Percentiles rank a stretch among this genome's conserved stretches.
Conservation (phyloP, 2,113 vertebrate species). For the Etheostoma cragini region DNA sequence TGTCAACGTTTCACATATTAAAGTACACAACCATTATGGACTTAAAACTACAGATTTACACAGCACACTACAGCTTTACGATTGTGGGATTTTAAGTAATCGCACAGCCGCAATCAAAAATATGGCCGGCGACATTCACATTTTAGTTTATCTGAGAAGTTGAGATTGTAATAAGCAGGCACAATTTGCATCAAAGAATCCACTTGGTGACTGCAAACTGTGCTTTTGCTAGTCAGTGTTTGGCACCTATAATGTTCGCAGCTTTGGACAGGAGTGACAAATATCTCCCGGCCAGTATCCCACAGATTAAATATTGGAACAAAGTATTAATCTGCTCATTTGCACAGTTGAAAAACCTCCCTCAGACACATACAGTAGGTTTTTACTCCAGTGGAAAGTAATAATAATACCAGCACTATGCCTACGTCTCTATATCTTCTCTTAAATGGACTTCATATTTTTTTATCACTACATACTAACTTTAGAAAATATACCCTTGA, state of each 20-base stretch:
- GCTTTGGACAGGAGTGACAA: conserved; percentile 31
- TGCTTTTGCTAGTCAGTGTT: conserved; percentile 87
- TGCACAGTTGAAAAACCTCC: conserved; percentile 29
- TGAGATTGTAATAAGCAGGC: conserved; percentile 84
- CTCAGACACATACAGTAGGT: conserved; percentile 59
- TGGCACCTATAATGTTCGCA: conserved; percentile 86
- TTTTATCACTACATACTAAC: conserved; percentile 38
- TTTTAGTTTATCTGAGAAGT: conserved; percentile 58
- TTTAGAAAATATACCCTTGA: conserved; percentile 17
- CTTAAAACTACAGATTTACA: conserved; percentile 34
- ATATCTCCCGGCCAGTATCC: not conserved
- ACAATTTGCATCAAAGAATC: conserved; percentile 81
- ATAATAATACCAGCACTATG: conserved; percentile 21
- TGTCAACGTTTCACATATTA: conserved; percentile 42
- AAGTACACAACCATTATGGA: conserved; percentile 46
- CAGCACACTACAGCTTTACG: conserved; percentile 40
- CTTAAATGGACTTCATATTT: conserved; percentile 2
- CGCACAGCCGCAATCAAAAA: conserved; percentile 49
- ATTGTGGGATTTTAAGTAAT: conserved; percentile 36
- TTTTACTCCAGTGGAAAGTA: conserved; percentile 66
- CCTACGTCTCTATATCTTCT: conserved; percentile 25
- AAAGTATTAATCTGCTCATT: conserved; percentile 34
- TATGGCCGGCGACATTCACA: conserved; percentile 68
- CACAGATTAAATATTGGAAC: conserved; percentile 31
- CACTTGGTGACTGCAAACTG: conserved; percentile 80